These are phyloP conservation scores for Lasiurus cinereus DNA, from an alignment of 2,113 vertebrate species.

Conservation along the genomic window DNA sequence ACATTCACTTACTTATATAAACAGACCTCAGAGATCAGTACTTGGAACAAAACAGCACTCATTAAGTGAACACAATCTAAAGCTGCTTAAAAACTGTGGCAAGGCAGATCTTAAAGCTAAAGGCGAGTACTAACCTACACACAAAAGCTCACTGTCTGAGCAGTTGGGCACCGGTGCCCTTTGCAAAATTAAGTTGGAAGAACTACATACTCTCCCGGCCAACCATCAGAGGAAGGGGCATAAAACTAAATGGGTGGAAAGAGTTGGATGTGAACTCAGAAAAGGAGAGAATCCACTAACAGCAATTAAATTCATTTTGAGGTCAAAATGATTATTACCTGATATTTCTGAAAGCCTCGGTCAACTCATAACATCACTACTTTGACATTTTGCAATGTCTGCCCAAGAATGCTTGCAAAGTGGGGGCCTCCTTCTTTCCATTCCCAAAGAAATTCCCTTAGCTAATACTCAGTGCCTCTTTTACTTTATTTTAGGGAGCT, in stretches of 20 bases:
- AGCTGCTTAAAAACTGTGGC: conserved; percentile 57
- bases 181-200: conserved; percentile 75
- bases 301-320: conserved; percentile 72
- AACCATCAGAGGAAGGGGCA: conserved; percentile 62
- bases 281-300: conserved; percentile 63
- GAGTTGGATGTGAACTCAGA: conserved; percentile 44
- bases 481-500: conserved; percentile 22
- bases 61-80: conserved; percentile 27
- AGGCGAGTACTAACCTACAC: conserved; percentile 29
- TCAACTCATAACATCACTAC: conserved; percentile 47
- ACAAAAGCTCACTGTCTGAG: conserved; percentile 79
- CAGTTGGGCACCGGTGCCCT: conserved; percentile 46
- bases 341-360: conserved; percentile 68
- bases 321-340: conserved; percentile 64
- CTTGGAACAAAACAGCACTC: conserved; percentile 37
- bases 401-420: conserved; percentile 39
- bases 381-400: conserved; percentile 57
- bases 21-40: background rate
- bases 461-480: background rate
- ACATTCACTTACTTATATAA: background rate
- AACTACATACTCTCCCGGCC: conserved; percentile 46
- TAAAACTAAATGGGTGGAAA: conserved; percentile 63
- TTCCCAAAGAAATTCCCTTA: background rate
- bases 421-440: background rate
- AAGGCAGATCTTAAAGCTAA: conserved; percentile 52